phyloP scores from a whole-genome alignment of 2,113 vertebrate species.

The Callaeas wilsoni region DNA sequence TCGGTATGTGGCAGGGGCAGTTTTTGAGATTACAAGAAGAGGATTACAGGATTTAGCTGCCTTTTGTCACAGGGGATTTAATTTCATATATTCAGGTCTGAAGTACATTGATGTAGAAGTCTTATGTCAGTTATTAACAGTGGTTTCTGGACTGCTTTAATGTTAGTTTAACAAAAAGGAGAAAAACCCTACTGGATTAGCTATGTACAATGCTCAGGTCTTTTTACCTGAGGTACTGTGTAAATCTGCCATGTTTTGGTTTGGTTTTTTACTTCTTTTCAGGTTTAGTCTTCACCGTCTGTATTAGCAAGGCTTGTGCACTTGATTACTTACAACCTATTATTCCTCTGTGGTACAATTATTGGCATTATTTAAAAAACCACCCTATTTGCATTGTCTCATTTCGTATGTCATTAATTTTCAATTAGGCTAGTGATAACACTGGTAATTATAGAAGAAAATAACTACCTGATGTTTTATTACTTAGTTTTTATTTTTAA shows the following conservation, averaged over 20 bases:
- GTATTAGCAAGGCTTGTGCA: background rate
- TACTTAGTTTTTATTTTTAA: background rate
- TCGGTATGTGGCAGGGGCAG: background rate
- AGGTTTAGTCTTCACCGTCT: background rate
- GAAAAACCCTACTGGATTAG: background rate
- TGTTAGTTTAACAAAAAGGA: background rate
- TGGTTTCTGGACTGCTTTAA: background rate
- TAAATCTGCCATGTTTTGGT: background rate
- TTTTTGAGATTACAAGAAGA: background rate
- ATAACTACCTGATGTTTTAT: background rate
- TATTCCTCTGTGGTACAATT: background rate
- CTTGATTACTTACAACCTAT: background rate
- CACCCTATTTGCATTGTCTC: background rate
- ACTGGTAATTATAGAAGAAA: background rate
- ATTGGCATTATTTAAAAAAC: background rate
- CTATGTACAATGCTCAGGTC: background rate
- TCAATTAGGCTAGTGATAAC: background rate
- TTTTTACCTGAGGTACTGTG: background rate
- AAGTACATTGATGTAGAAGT: background rate
- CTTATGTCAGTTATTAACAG: background rate
- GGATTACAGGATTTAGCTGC: background rate
- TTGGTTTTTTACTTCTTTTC: background rate
- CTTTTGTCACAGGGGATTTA: background rate
- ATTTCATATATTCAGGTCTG: background rate
- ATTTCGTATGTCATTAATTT: constrained; percentile 4